Evolutionary conservation across 2,888 invertebrate species (phyloP), one percentile per base, ranked within the genome.

Genomic region (Lochmaea crataegi): DNA sequence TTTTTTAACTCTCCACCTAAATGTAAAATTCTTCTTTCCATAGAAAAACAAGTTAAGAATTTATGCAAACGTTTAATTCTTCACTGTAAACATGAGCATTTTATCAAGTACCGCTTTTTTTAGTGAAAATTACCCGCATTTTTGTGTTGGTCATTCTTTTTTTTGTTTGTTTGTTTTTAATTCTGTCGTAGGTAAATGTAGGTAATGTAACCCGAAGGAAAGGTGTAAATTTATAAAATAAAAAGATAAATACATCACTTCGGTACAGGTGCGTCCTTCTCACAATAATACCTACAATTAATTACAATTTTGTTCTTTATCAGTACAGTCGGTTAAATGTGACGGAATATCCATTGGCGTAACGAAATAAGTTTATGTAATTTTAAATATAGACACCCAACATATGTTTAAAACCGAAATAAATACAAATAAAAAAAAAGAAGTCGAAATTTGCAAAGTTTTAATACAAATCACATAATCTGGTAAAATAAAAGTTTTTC

Each of bases 251-350:
- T 18, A 32, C 16, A 18, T 53, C 38, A 60, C 60, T 6, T 32
- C n/a, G 14, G n/a, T 71, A 76, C 79, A 79, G 79, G 79, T 79
- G 79, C 76, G 76, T 77, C 76, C 75, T 74, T 77, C 69, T 79
- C 76, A 79, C 74, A 56, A 32, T 32, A 32, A 56, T 57, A 51
- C 65, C 16, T 64, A 16, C 72, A 77, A 77, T 79, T 79, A 78
- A 79, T 79, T 77, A 76, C 72, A 60, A 41, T 63, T 76, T 74
- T 75, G 74, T 75, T 76, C 71, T 76, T 79, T 79, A 78, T 75
- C 77, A 64, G 38, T 32, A 38, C 16, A 18, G 61, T 63, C 41
- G 42, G 61, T 63, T 42, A 42, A 63, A 18, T 18, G 16, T 63
- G 61, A 42, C 42, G 12, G 42, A 42, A 41, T 42, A 16, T 1